These are phyloP conservation scores for Hirtodrosophila confusa DNA, from an alignment of 2,888 invertebrate species.

Conservation along the genomic window DNA sequence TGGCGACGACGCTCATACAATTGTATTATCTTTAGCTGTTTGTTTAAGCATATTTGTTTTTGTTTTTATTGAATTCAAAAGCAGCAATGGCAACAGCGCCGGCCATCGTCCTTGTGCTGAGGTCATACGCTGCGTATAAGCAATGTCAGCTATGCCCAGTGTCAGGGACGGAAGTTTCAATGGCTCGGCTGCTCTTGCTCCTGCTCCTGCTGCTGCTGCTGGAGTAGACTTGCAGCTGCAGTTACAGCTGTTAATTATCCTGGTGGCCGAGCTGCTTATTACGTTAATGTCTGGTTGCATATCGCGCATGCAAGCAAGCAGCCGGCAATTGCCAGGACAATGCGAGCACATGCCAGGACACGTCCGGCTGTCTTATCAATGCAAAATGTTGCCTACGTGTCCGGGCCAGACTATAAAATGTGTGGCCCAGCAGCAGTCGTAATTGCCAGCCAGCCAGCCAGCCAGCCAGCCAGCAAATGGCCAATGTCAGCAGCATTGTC, in stretches of 20 bases:
- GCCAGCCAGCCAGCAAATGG: conserved; percentile 52
- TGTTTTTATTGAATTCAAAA: conserved; percentile 39
- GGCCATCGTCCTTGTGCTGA: conserved; percentile 37
- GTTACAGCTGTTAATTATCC: conserved; percentile 55
- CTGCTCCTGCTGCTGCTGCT: conserved; percentile 6
- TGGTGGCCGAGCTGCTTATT: conserved; percentile 61
- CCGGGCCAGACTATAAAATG: conserved; percentile 44
- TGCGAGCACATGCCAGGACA: conserved; percentile 44
- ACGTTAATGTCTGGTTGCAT: conserved; percentile 68
- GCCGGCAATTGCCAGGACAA: conserved; percentile 64
- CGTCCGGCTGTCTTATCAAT: conserved; percentile 54
- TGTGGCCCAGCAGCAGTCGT: conserved; percentile 40
- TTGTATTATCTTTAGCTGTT: conserved; percentile 29
- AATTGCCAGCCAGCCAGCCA: conserved; percentile 61
- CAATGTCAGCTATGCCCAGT: conserved; percentile 16
- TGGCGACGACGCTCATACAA: conserved; percentile 4
- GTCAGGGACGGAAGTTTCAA: conserved; percentile 21
- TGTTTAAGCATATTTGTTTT: conserved; percentile 38
- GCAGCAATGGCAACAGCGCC: conserved; percentile 2
- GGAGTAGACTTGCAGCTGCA: conserved; percentile 27
- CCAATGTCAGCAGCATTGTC: conserved; percentile 37
- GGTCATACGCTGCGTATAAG: conserved; percentile 52
- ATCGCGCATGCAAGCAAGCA: conserved; percentile 53
- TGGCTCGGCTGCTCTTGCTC: not conserved
- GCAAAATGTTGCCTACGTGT: conserved; percentile 67